Evolutionary conservation across 2,797 vertebrate species (phyloP), one percentile per base, ranked within the genome.

Genomic region (Anas georgica): DNA sequence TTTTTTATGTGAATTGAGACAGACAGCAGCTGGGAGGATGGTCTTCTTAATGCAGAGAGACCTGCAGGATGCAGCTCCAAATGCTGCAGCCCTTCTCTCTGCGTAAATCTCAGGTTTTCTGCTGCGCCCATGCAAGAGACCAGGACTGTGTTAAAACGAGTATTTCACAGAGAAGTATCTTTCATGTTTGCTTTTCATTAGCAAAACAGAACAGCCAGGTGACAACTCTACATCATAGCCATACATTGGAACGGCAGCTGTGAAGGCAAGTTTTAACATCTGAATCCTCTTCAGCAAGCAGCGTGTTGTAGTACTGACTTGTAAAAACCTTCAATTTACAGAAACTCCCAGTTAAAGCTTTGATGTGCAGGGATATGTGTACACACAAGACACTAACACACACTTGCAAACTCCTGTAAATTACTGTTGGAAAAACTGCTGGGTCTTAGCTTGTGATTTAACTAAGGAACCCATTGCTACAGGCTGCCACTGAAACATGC

Each of bases 51-150:
- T 77, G 56, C 79, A 59, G 82, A 86, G 77, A 64, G 77, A 64
- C 39, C 45, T 77, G 48, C 58, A 68, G 77, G 74, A 54, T 63
- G 60, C 31, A 88, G 29, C 37, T 84, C 17, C 63, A 45, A 1
- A n/a, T 56, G 63, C 70, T 93, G 37, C 29, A 25, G 45, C 46
- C 50, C 16, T 79, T 76, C 55, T 73, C 50, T 67, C 68, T 79
- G 37, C 2, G 0, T 48, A 85, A 54, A 81, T 81, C 82, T 96
- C 86, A 93, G 76, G 74, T 90, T 93, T 96, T 88, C 74, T 79
- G 60, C 88, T 39, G 12, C 18, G 15, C n/a, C 80, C 1, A 0
- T 67, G 52, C 55, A 76, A 73, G 54, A 60, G 43, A 58, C 39
- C 17, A 26, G 52, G 62, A 55, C 35, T 67, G 1, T 25, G 33